A percentile compares a stretch with the other conserved stretches of the same genome.
Evolutionary conservation across 2,888 invertebrate species (phyloP).

Genomic region (Aplocera efformata): DNA sequence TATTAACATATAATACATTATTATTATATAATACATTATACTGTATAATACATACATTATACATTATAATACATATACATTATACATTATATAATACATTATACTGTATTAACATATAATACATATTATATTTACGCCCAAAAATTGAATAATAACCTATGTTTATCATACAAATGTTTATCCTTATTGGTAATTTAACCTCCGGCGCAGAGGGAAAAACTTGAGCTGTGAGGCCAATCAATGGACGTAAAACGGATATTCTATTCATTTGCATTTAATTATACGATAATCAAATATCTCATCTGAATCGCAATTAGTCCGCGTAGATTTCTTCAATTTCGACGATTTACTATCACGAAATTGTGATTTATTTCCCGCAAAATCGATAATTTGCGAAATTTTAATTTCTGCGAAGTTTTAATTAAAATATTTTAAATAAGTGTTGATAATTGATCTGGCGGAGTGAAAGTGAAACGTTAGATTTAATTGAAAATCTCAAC

Average conservation of each 20-base stretch:
- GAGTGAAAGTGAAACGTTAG: conserved; percentile 9
- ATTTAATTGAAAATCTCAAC: conserved; percentile 4
- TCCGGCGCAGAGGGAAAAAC: no score
- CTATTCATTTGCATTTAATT: conserved; percentile 2
- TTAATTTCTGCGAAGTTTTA: conserved; percentile 11
- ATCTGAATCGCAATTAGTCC: conserved; percentile 14
- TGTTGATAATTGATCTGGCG: conserved; percentile 9
- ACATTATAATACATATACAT: no score
- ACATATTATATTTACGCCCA: no score
- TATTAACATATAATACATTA: no score
- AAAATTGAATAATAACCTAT: no score
- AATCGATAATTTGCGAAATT: conserved; percentile 24
- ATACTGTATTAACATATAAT: no score
- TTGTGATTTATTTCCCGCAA: conserved; percentile 17
- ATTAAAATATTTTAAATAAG: conserved; percentile 16
- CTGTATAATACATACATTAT: no score
- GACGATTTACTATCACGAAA: conserved; percentile 19
- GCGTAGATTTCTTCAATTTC: conserved; percentile 4
- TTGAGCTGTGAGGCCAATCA: background rate
- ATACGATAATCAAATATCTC: conserved; percentile 9
- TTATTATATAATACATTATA: no score
- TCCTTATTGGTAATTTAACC: no score
- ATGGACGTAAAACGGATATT: conserved; percentile 1
- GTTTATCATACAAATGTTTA: no score
- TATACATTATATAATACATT: no score